These are phyloP conservation scores for Syndactyla subalaris DNA, from an alignment of 2,797 vertebrate species.

Conservation along the genomic window DNA sequence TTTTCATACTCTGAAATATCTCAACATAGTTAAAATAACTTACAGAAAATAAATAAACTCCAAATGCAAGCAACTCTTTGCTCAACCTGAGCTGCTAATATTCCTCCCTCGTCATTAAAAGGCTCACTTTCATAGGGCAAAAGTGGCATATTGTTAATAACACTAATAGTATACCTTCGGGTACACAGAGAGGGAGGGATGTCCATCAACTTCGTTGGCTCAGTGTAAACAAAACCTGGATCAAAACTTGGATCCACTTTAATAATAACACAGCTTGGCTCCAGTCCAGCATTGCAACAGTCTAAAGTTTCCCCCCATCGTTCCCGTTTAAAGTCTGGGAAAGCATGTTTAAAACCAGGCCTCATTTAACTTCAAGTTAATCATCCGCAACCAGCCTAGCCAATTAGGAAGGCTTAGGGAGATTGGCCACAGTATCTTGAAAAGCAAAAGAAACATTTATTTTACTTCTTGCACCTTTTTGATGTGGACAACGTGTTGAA, in stretches of 20 bases:
- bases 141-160: background rate
- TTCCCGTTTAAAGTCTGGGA: conserved; percentile 74
- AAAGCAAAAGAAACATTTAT: conserved; percentile 57
- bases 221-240: conserved; percentile 51
- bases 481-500: conserved; percentile 76
- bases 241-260: conserved; percentile 76
- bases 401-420: conserved; percentile 59
- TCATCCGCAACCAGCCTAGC: conserved; percentile 59
- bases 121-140: background rate
- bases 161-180: background rate
- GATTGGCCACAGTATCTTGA: conserved; percentile 65
- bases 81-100: background rate
- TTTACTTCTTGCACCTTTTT: conserved; percentile 70
- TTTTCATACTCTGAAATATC: conserved; percentile 30
- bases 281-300: conserved; percentile 12
- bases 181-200: conserved; percentile 17
- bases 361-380: conserved; percentile 85
- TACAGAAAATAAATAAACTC: background rate
- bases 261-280: conserved; percentile 71
- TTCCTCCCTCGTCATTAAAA: background rate
- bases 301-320: conserved; percentile 56
- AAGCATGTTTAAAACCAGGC: conserved; percentile 78
- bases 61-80: background rate
- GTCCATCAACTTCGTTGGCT: conserved; percentile 28
- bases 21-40: conserved; percentile 6